phyloP scores from a whole-genome alignment of 2,113 vertebrate species.

The Sardina pilchardus region DNA sequence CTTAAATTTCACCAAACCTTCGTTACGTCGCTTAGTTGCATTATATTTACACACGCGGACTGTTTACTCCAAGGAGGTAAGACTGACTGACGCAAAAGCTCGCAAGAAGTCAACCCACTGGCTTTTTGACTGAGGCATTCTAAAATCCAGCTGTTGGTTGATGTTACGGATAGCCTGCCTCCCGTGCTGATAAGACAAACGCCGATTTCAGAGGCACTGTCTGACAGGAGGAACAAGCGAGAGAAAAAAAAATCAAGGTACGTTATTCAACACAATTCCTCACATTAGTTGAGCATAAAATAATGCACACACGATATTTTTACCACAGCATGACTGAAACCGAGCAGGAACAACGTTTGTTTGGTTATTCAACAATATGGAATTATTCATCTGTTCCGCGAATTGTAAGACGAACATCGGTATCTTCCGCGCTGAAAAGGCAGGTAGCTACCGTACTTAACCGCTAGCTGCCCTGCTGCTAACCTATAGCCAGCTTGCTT shows the following conservation, averaged over 20 bases:
- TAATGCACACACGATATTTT: not conserved
- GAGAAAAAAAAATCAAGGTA: not conserved
- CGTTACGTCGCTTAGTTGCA: not conserved
- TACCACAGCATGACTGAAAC: not conserved
- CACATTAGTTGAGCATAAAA: not conserved
- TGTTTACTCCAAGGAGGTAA: not conserved
- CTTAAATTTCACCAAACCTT: not conserved
- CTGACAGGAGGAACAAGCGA: conserved; percentile 5
- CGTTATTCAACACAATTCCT: not conserved
- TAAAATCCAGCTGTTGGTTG: conserved; percentile 15
- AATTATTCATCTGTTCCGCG: not conserved
- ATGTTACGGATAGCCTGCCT: conserved; percentile 4
- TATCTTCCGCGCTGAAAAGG: not conserved
- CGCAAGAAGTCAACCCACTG: conserved; percentile 7
- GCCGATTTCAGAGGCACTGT: not conserved
- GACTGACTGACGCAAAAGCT: conserved; percentile 4
- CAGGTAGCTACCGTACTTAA: not conserved
- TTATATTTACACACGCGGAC: not conserved
- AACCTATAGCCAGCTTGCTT: not conserved
- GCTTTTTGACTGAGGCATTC: conserved; percentile 12
- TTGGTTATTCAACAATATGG: not conserved
- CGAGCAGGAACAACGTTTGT: not conserved
- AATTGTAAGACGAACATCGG: not conserved
- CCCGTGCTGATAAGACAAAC: not conserved
- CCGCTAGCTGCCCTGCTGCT: not conserved